Conservation (phyloP, 1,140 invertebrate species). For the Diachasmimorpha longicaudata region DNA sequence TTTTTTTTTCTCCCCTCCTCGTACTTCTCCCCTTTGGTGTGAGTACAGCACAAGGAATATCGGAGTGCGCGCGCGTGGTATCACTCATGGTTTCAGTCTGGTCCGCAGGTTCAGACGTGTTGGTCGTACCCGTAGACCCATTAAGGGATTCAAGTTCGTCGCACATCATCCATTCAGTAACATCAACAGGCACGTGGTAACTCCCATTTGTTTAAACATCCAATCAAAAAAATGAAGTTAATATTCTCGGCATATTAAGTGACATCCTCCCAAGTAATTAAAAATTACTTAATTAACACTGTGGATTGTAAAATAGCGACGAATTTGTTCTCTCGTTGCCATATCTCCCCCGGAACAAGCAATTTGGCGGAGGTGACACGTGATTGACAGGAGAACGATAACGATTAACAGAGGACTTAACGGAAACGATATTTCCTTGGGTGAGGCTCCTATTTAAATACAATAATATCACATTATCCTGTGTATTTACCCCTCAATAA, state of each 20-base stretch:
- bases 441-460: background rate
- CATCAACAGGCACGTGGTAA: background rate
- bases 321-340: no score
- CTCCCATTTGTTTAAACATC: background rate
- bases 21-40: background rate
- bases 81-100: background rate
- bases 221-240: no score
- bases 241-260: no score
- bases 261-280: no score
- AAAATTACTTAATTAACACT: no score
- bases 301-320: no score
- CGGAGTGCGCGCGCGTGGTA: background rate
- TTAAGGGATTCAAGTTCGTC: background rate
- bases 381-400: background rate
- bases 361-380: background rate
- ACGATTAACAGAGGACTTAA: background rate
- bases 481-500: no score
- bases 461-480: background rate
- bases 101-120: slow-evolving; percentile 2
- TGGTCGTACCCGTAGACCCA: background rate
- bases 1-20: background rate
- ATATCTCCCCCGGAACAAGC: no score
- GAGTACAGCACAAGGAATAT: background rate
- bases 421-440: background rate
- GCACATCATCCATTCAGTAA: background rate